phyloP scores from a whole-genome alignment of 2,888 invertebrate species.

The Neelides folsomi region DNA sequence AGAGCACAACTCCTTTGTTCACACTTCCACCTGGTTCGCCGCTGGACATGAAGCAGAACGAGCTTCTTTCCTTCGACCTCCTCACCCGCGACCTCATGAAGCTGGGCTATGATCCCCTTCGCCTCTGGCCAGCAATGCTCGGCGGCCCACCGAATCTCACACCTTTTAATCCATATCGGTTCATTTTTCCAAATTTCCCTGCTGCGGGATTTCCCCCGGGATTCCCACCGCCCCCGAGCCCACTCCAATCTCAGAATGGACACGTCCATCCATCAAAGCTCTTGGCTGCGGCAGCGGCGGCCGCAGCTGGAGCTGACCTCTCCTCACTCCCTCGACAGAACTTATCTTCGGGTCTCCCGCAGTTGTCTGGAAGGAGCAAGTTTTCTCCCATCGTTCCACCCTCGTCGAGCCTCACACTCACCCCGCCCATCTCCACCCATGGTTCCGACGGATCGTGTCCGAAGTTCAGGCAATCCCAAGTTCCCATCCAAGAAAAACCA shows the following conservation, averaged over 20 bases:
- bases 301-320: background rate
- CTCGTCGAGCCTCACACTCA: constrained; percentile 29
- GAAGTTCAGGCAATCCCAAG: constrained; percentile 15
- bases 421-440: constrained; percentile 31
- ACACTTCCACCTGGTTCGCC: constrained; percentile 31
- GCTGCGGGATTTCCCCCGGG: constrained; percentile 24
- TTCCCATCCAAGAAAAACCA: constrained; percentile 23
- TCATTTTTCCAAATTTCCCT: constrained; percentile 29
- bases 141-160: constrained; percentile 21
- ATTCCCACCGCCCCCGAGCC: constrained; percentile 19
- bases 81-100: constrained; percentile 32
- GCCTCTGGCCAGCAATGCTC: constrained; percentile 32
- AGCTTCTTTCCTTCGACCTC: constrained; percentile 31
- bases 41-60: constrained; percentile 30
- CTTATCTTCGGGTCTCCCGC: constrained; percentile 9
- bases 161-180: constrained; percentile 29
- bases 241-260: constrained; percentile 1
- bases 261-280: background rate
- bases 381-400: constrained; percentile 26
- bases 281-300: constrained; percentile 1
- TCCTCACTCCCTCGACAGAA: constrained; percentile 5
- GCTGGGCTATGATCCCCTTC: constrained; percentile 31
- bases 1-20: constrained; percentile 21
- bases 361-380: constrained; percentile 6
- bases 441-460: constrained; percentile 28